These are phyloP conservation scores for Bombus balteatus DNA, from an alignment of 1,140 invertebrate species.

Conservation along the genomic window DNA sequence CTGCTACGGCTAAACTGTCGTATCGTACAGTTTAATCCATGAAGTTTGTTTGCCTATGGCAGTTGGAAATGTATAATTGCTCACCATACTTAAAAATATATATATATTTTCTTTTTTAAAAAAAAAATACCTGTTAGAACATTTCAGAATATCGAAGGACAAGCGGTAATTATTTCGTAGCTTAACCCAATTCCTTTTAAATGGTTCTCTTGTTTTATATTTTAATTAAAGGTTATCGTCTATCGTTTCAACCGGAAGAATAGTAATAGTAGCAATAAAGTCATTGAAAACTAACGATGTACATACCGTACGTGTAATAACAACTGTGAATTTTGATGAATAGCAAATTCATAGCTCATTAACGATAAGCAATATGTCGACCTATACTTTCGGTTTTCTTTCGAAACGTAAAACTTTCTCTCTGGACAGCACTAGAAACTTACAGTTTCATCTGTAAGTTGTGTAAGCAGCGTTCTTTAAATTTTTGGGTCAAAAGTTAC, in stretches of 20 bases:
- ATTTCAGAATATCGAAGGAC: background rate
- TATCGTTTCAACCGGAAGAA: background rate
- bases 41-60: background rate
- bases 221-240: background rate
- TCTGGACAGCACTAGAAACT: too few species aligned
- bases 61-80: background rate
- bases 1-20: background rate
- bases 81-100: too few species aligned
- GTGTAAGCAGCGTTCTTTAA: too few species aligned
- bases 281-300: background rate
- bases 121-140: too few species aligned
- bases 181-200: background rate
- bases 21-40: background rate
- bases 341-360: background rate
- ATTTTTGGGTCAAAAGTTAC: background rate
- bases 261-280: fast-evolving
- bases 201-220: background rate
- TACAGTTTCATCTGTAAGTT: too few species aligned
- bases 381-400: too few species aligned
- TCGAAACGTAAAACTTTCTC: too few species aligned
- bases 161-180: background rate
- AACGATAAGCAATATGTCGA: background rate
- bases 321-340: background rate
- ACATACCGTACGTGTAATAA: too few species aligned
- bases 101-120: background rate